These are phyloP conservation scores for Chironomus riparius DNA, from an alignment of 2,888 invertebrate species.

Conservation along the genomic window DNA sequence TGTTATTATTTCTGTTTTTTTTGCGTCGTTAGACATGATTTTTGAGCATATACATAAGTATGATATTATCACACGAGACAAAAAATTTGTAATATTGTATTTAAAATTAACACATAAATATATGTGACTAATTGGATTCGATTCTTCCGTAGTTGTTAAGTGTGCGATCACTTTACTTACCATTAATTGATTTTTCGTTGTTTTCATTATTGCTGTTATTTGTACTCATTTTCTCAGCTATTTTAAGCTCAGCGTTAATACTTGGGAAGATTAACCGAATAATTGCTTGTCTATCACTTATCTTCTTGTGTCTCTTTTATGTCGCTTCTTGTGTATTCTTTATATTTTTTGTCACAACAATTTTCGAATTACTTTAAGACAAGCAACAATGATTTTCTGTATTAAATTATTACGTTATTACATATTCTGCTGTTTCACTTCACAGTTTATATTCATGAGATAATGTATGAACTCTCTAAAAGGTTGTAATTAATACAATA, in stretches of 20 bases:
- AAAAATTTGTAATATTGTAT: neutral
- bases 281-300: neutral
- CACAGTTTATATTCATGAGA: neutral
- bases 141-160: neutral
- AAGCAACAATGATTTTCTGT: too few relatives aligned
- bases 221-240: constrained; percentile 15
- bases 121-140: constrained; percentile 2
- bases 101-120: neutral
- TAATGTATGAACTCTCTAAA: neutral
- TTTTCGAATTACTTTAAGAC: too few relatives aligned
- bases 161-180: constrained; percentile 1
- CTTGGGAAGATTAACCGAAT: neutral
- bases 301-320: neutral
- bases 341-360: neutral
- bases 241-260: neutral
- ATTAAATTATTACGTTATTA: too few relatives aligned
- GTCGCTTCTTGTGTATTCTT: neutral
- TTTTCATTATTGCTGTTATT: constrained; percentile 10
- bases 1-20: neutral
- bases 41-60: neutral
- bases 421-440: neutral
- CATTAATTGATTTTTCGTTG: constrained; percentile 25
- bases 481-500: neutral
- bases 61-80: neutral
- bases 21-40: too few relatives aligned